phyloP scores from a whole-genome alignment of 2,113 vertebrate species.

The Oncorhynchus gorbuscha region DNA sequence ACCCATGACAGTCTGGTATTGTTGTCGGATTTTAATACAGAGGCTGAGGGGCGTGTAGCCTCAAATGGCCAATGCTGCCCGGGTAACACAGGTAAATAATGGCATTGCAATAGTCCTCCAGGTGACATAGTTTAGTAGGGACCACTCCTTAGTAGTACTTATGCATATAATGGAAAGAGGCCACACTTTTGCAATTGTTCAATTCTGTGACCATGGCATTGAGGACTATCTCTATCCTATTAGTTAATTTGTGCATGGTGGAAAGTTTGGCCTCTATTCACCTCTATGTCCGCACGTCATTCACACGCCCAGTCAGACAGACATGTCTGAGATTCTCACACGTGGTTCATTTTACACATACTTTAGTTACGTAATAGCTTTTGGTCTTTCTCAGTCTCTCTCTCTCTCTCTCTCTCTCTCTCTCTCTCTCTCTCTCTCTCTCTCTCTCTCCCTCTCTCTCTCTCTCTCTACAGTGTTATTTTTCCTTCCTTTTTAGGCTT shows the following conservation, averaged over 20 bases:
- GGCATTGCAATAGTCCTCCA: constrained; percentile 33
- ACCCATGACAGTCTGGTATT: constrained; percentile 27
- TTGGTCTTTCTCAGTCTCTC: constrained; percentile 41
- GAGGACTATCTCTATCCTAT: too few relatives aligned
- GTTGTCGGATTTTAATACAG: constrained; percentile 22
- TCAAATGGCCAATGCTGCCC: constrained; percentile 13
- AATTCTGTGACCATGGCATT: too few relatives aligned
- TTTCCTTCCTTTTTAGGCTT: too few relatives aligned
- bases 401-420: constrained; percentile 29
- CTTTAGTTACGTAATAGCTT: constrained; percentile 51
- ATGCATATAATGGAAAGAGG: too few relatives aligned
- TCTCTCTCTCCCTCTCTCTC: neutral
- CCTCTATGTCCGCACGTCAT: constrained; percentile 25
- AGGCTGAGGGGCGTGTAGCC: constrained; percentile 32
- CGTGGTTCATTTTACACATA: constrained; percentile 66
- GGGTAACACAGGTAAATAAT: constrained; percentile 55
- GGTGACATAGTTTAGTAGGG: constrained; percentile 28
- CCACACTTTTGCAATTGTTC: too few relatives aligned
- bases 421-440: constrained; percentile 29
- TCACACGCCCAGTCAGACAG: constrained; percentile 32
- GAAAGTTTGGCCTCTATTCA: too few relatives aligned
- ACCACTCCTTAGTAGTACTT: constrained; percentile 35
- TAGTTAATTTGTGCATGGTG: too few relatives aligned
- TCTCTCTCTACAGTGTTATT: neutral
- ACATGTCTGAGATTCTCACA: constrained; percentile 46